Conservation (phyloP, 2,888 invertebrate genomes). For the Lucinisca nassula region DNA sequence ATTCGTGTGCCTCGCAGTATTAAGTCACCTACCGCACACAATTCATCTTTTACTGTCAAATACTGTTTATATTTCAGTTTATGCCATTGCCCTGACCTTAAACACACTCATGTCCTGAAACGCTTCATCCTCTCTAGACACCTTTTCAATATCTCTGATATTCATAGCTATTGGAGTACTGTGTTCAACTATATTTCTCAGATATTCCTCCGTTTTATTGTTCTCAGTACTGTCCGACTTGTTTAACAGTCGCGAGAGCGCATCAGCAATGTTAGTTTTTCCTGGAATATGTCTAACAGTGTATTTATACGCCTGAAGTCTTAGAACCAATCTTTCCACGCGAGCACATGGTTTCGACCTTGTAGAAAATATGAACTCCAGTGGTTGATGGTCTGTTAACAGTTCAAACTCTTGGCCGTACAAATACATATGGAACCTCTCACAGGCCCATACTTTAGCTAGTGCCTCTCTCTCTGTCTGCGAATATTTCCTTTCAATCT, state of each 20-base stretch:
- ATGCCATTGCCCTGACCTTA: slow-evolving; percentile 27
- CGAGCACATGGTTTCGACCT: slow-evolving; percentile 73
- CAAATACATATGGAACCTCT: slow-evolving; percentile 72
- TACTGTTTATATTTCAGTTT: slow-evolving; percentile 7
- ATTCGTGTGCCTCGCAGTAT: slow-evolving; percentile 58
- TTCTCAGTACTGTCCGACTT: neutral
- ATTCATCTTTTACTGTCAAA: slow-evolving; percentile 40
- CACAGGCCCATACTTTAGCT: slow-evolving; percentile 72
- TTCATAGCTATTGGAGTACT: slow-evolving; percentile 52
- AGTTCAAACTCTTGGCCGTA: slow-evolving; percentile 17
- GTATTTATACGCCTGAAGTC: slow-evolving; percentile 67
- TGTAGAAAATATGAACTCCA: slow-evolving; percentile 71
- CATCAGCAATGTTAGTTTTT: slow-evolving; percentile 52
- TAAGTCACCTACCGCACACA: slow-evolving; percentile 45
- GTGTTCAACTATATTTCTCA: slow-evolving; percentile 38
- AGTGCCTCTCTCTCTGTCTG: slow-evolving; percentile 68
- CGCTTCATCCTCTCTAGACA: slow-evolving; percentile 44
- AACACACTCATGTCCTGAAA: slow-evolving; percentile 8
- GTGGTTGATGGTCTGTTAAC: slow-evolving; percentile 21
- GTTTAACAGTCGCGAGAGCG: slow-evolving; percentile 32
- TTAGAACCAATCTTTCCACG: slow-evolving; percentile 73
- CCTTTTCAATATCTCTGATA: slow-evolving; percentile 57
- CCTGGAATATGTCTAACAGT: slow-evolving; percentile 46
- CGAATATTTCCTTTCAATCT: slow-evolving; percentile 56
- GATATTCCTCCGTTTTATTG: slow-evolving; percentile 25